These are phyloP conservation scores for Sebastes matsubarae DNA, from an alignment of 2,797 vertebrate species.

Conservation along the genomic window DNA sequence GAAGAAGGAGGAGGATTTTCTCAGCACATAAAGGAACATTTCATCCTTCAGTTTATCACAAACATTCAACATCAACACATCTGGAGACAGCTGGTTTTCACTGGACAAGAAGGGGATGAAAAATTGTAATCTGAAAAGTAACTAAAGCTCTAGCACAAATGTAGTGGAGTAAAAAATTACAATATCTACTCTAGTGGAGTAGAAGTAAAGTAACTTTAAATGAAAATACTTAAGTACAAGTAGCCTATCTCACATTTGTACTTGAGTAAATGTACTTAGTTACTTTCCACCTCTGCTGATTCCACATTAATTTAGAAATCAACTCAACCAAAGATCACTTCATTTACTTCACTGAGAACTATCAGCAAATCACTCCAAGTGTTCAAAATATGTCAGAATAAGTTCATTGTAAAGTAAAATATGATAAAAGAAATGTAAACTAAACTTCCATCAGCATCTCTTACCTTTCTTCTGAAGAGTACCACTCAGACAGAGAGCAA, in stretches of 20 bases:
- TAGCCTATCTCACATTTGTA: not conserved
- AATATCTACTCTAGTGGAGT: not conserved
- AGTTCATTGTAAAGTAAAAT: accelerated
- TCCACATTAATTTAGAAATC: not conserved
- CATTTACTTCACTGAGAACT: not conserved
- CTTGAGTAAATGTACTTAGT: not conserved
- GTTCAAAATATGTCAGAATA: not conserved
- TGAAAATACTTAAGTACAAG: not conserved
- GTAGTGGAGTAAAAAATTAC: not conserved
- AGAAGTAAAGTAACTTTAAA: not conserved
- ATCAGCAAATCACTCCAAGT: not conserved
- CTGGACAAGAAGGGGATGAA: too few species aligned
- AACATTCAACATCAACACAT: too few species aligned
- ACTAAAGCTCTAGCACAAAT: not conserved
- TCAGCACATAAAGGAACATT: accelerated
- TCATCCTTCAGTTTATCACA: too few species aligned
- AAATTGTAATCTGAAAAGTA: too few species aligned
- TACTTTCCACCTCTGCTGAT: not conserved
- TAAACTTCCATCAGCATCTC: not conserved
- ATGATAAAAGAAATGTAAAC: not conserved
- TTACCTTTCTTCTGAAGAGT: constrained; percentile 51
- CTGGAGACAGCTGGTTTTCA: too few species aligned
- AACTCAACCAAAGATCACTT: too few species aligned
- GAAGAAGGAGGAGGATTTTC: too few species aligned
- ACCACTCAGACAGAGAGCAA: not conserved